These are phyloP conservation scores for Agriopis leucophaearia DNA, from an alignment of 2,888 invertebrate species.

Conservation along the genomic window DNA sequence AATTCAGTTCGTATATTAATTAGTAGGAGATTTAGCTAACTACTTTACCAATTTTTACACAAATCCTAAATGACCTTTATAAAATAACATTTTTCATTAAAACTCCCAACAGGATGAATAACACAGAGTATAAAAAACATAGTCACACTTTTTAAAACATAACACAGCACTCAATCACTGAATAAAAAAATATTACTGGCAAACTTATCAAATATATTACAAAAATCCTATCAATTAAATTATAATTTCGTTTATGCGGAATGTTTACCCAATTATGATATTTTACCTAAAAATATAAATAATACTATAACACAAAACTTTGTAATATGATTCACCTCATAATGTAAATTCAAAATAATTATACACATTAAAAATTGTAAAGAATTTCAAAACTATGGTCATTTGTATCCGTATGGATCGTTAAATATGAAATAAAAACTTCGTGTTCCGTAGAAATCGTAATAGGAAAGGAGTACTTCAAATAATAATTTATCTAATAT, in stretches of 20 bases:
- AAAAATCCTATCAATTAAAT: conserved; percentile 38
- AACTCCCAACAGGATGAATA: conserved; percentile 43
- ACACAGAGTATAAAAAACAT: conserved; percentile 53
- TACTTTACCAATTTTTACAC: conserved; percentile 34
- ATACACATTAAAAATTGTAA: too few species aligned
- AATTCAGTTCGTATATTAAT: conserved; percentile 43
- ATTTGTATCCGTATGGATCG: conserved; percentile 16
- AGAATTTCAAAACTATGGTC: background rate
- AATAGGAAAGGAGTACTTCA: background rate
- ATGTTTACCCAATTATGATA: conserved; percentile 60
- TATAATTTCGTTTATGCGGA: conserved; percentile 55
- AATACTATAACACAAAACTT: conserved; percentile 44
- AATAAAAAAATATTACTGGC: conserved; percentile 59
- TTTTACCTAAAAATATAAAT: conserved; percentile 52
- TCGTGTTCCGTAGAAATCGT: background rate
- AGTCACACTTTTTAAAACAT: conserved; percentile 60
- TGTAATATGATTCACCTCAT: conserved; percentile 23
- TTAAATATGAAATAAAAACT: background rate
- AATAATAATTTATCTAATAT: background rate
- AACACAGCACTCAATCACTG: conserved; percentile 76
- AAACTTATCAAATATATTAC: conserved; percentile 47
- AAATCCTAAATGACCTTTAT: conserved; percentile 25
- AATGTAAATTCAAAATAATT: too few species aligned
- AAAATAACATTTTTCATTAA: conserved; percentile 42
- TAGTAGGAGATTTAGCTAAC: conserved; percentile 47